Evolutionary conservation across 1,140 invertebrate genomes (phyloP), one percentile per base, ranked within the genome.

Genomic region (Orchesella cincta): DNA sequence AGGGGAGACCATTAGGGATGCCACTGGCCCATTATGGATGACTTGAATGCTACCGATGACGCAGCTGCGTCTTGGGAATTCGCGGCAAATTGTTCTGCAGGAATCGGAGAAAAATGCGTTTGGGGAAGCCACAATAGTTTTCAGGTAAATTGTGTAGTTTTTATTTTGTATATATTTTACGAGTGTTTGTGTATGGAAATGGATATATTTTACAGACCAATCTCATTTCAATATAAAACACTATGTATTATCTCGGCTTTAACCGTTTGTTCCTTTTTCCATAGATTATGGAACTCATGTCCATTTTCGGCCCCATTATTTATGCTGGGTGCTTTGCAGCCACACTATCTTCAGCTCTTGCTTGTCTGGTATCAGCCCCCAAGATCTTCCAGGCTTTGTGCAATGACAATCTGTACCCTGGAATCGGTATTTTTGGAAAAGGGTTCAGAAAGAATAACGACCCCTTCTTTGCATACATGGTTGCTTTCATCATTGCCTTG

Each of bases 261-360:
- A 8, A 12, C n/a, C n/a, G n/a, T 64, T n/a, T 57, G 23, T 26
- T 26, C 26, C n/a, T 57, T 57, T 57, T 31, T 67, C 14, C 62
- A 12, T 33, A 94, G 92, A 92, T 95, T 20, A 96, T 99, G 86
- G 94, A 97, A 83, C 86, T 98, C 80, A 92, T 96, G 8, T 93
- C 96, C 0, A 92, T 87, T 0, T 95, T 94, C 85, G 94, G 95
- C 0, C 95, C 95, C 0, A 87, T 99, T 3, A 97, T 99, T 81
- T 98, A 97, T 83, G 94, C 94, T 31, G 97, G 97, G 0, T 98
- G 96, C 83, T 98, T 98, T 85, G 95, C 52, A 1, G 97, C 97
- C 1, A 98, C 97, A 0, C 86, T 99, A 16, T 97, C 95, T 1
- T 98, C 96, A 12, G 97, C 98, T 1, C 87, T 99, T 36, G 97